A percentile compares a stretch with the other conserved stretches of the same genome.
Evolutionary conservation across 1,140 invertebrate genomes (phyloP).

Genomic region (Meloidogyne floridensis): DNA sequence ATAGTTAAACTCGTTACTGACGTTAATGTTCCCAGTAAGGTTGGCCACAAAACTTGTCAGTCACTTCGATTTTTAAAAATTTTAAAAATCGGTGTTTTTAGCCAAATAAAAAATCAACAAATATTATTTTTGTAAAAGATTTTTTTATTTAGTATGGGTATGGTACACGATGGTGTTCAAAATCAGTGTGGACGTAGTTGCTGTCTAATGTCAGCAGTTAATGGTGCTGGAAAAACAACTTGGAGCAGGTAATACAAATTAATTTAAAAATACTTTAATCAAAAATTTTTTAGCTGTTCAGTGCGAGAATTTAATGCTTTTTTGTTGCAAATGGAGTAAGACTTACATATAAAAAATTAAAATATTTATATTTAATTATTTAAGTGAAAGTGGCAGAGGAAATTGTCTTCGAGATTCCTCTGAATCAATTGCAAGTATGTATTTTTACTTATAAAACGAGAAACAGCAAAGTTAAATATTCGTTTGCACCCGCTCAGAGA

Average conservation of each 20-base stretch:
- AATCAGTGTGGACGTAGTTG: slow-evolving; percentile 63
- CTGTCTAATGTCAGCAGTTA: slow-evolving; percentile 65
- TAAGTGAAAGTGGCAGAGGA: slow-evolving; percentile 62
- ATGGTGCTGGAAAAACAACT: slow-evolving; percentile 66
- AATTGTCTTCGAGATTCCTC: slow-evolving; percentile 63
- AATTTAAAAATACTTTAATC: background rate
- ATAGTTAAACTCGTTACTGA: too few species aligned
- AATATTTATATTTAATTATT: slow-evolving; percentile 1
- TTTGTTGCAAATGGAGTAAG: slow-evolving; percentile 63
- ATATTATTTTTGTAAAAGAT: too few species aligned
- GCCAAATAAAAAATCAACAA: too few species aligned
- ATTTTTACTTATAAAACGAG: too few species aligned
- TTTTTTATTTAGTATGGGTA: slow-evolving; percentile 58
- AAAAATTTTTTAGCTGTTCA: background rate
- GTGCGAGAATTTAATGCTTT: slow-evolving; percentile 65
- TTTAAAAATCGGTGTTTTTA: too few species aligned
- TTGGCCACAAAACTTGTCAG: too few species aligned
- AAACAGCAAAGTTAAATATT: background rate
- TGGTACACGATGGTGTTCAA: slow-evolving; percentile 65
- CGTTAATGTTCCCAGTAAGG: too few species aligned
- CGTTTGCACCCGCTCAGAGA: slow-evolving; percentile 24
- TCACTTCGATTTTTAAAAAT: too few species aligned
- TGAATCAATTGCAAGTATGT: slow-evolving; percentile 30
- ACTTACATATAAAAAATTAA: background rate
- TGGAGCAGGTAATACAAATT: slow-evolving; percentile 59